Evolutionary conservation across 1,140 invertebrate species (phyloP), one percentile per base, ranked within the genome.

Genomic region (Trichonephila clavata): DNA sequence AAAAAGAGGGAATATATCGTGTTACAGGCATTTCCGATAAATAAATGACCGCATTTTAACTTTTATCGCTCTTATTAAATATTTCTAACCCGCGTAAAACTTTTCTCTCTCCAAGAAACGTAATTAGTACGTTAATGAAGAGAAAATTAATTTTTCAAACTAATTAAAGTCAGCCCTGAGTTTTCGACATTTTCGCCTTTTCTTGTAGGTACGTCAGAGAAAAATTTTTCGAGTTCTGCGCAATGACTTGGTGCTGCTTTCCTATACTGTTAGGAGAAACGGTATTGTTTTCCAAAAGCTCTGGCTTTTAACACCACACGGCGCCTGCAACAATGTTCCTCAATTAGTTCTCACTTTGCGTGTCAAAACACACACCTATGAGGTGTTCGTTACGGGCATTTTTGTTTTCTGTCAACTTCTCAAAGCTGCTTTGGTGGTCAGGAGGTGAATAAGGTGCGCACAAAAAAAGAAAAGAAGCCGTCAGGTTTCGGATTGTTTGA

Each of bases 1-100:
- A 88, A 93, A 88, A 86, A 88, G 71, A 88, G 50, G 63, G 32
- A 57, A 86, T 61, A 77, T 71, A 86, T 93, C 92, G 92, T 80
- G 84, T 93, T 93, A 88, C 92, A 93, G 92, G 92, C 92, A 93
- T 87, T 88, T 80, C 71, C 92, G 92, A 93, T 93, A 93, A 93
- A 93, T 93, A 93, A 93, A 93, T 93, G 92, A 93, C 92, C 92
- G 60, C 86, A 87, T 93, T 93, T 93, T 93, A 93, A 93, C 92
- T 94, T 94, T 94, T 94, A 90, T 94, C 93, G 93, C 86, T 90
- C 86, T 90, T 94, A 94, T 94, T 94, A 94, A 94, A 94, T 94
- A 94, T 94, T 94, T 94, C 93, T 90, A 84, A 83, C 71, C 71
- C 86, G 71, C 71, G 86, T 65, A 84, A 94, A 94, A 89, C 86